phyloP scores from a whole-genome alignment of 2,113 vertebrate genomes.

The Petrocephalus zakoni region DNA sequence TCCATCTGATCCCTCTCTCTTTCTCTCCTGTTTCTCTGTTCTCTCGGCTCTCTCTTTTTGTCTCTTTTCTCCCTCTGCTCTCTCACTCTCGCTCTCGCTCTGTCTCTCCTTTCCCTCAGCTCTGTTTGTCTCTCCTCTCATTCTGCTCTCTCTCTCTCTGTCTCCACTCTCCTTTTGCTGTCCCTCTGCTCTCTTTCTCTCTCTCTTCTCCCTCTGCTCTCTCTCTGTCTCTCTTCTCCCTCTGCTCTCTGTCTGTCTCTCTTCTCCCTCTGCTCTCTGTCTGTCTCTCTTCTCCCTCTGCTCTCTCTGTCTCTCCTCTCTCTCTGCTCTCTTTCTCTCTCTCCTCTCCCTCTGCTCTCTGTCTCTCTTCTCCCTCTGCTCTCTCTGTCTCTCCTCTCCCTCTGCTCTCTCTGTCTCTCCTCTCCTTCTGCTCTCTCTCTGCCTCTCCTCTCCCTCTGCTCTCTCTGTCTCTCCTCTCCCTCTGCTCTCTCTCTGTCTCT shows the following conservation, averaged over 20 bases:
- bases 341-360: not conserved
- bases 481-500: not conserved
- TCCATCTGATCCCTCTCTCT: not conserved
- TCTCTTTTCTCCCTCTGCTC: not conserved
- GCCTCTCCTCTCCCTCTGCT: not conserved
- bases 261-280: too few species aligned
- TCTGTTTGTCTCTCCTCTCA: not conserved
- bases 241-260: not conserved
- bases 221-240: not conserved
- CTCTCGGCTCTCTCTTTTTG: not conserved
- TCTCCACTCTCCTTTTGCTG: conserved; percentile 22
- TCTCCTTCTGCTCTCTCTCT: conserved; percentile 10
- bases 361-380: not conserved
- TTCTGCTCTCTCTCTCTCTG: not conserved
- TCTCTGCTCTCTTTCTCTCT: not conserved
- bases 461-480: not conserved
- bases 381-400: not conserved
- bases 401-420: not conserved
- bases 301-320: not conserved
- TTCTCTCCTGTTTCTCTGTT: not conserved
- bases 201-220: not conserved
- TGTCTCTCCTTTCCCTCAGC: not conserved
- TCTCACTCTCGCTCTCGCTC: not conserved
- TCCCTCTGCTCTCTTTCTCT: too few species aligned
- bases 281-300: not conserved